Conservation (phyloP, 2,797 vertebrate species). For the Zenarchopterus dispar region DNA sequence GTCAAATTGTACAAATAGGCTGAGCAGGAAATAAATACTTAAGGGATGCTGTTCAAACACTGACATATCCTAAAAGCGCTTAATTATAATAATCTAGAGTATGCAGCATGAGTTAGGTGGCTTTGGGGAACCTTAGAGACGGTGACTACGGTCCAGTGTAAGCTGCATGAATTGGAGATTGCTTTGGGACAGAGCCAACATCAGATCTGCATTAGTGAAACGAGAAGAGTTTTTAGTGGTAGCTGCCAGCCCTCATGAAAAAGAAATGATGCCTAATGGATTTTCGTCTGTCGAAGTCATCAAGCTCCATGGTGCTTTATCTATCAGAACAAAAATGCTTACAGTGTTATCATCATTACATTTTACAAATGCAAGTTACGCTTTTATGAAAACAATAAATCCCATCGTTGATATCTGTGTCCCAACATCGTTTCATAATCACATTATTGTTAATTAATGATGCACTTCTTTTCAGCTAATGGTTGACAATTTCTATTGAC, state of each 20-base stretch:
- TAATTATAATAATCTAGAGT: slow-evolving; percentile 79
- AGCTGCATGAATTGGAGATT: slow-evolving; percentile 57
- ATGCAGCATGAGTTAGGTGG: slow-evolving; percentile 68
- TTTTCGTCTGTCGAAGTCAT: slow-evolving; percentile 69
- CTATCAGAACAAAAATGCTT: slow-evolving; percentile 64
- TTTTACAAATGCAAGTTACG: slow-evolving; percentile 61
- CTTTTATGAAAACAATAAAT: slow-evolving; percentile 75
- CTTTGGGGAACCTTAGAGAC: slow-evolving; percentile 49
- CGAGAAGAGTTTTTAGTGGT: slow-evolving; percentile 56
- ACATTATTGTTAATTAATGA: slow-evolving; percentile 70
- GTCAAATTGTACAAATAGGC: slow-evolving; percentile 69
- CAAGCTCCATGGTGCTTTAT: slow-evolving; percentile 65
- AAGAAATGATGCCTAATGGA: slow-evolving; percentile 66
- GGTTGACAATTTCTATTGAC: slow-evolving; percentile 58
- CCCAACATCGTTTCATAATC: slow-evolving; percentile 61
- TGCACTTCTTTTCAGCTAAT: slow-evolving; percentile 60
- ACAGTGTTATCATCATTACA: slow-evolving; percentile 65
- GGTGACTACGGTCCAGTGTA: slow-evolving; percentile 59
- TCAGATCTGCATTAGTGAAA: slow-evolving; percentile 67
- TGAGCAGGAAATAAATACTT: slow-evolving; percentile 64
- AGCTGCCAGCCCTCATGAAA: slow-evolving; percentile 65
- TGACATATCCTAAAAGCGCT: slow-evolving; percentile 78
- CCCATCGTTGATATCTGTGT: slow-evolving; percentile 51
- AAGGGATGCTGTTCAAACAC: slow-evolving; percentile 65
- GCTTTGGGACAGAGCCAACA: slow-evolving; percentile 53